Conservation (phyloP, 2,113 vertebrate genomes). For the Corynorhinus townsendii region DNA sequence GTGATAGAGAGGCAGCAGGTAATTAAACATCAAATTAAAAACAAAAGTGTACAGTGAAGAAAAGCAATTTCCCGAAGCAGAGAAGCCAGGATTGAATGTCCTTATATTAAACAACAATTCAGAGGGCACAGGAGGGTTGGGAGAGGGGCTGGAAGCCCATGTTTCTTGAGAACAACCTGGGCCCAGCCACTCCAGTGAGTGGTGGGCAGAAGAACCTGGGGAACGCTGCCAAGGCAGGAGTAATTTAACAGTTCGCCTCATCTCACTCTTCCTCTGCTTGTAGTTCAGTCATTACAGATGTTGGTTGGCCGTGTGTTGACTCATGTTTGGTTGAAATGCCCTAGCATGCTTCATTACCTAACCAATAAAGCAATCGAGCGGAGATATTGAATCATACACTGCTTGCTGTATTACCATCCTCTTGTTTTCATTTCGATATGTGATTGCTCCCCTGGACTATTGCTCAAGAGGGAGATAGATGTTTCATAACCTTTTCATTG, state of each 20-base stretch:
- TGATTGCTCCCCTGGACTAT: constrained; percentile 13
- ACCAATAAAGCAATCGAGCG: constrained; percentile 64
- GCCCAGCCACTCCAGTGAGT: background rate
- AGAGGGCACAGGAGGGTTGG: background rate
- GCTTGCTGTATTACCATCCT: constrained; percentile 46
- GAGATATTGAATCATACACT: constrained; percentile 65
- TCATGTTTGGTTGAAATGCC: constrained; percentile 60
- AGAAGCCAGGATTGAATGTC: background rate
- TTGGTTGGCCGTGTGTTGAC: constrained; percentile 24
- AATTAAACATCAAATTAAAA: constrained; percentile 54
- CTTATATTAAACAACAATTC: background rate
- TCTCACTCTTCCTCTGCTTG: background rate
- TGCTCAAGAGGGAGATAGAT: constrained; percentile 60
- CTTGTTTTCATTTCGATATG: constrained; percentile 66
- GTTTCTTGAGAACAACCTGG: background rate
- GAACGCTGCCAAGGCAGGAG: background rate
- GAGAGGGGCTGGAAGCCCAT: background rate
- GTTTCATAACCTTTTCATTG: constrained; percentile 34
- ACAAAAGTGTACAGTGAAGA: background rate
- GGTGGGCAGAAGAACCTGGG: background rate
- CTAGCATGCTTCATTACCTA: constrained; percentile 72
- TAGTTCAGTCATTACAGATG: background rate
- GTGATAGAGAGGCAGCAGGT: constrained; percentile 21
- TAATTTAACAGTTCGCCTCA: background rate
- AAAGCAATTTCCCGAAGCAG: background rate